Conservation (phyloP, 2,113 vertebrate species). For the human region DNA sequence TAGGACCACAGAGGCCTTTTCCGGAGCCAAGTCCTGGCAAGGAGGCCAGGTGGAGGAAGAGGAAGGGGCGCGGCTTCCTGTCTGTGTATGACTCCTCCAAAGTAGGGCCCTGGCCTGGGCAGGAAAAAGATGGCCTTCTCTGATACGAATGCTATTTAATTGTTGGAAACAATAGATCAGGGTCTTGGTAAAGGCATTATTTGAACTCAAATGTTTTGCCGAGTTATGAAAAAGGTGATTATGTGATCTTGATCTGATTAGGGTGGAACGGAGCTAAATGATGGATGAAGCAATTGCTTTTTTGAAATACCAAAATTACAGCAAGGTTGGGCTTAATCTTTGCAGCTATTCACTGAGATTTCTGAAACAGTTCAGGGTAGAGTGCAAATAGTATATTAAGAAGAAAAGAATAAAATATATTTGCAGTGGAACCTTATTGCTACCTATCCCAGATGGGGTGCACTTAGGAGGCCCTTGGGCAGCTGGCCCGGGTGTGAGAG, state of each 20-base stretch:
- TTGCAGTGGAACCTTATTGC: background rate
- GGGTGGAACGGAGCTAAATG: background rate
- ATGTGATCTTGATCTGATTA: slow-evolving; percentile 63
- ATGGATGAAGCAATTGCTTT: slow-evolving; percentile 33
- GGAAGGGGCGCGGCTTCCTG: slow-evolving; percentile 86
- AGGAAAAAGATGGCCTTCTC: slow-evolving; percentile 85
- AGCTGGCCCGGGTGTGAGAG: background rate
- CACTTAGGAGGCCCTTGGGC: fast-evolving
- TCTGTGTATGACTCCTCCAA: slow-evolving; percentile 70
- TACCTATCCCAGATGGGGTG: background rate
- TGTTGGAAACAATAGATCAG: slow-evolving; percentile 73
- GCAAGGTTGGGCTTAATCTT: background rate
- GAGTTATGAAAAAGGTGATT: slow-evolving; percentile 68
- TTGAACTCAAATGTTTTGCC: slow-evolving; percentile 60
- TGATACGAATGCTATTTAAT: slow-evolving; percentile 81
- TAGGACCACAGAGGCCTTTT: slow-evolving; percentile 42
- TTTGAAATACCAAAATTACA: slow-evolving; percentile 9
- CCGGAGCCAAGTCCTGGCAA: slow-evolving; percentile 52
- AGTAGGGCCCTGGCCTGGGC: slow-evolving; percentile 62
- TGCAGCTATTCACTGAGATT: background rate
- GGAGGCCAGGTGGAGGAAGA: slow-evolving; percentile 75
- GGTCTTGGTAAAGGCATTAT: slow-evolving; percentile 56
- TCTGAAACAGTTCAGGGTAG: background rate
- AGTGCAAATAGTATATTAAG: background rate
- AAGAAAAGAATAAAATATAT: background rate